Percentiles rank a stretch among this genome's conserved stretches.
These are phyloP conservation scores for Lepus americanus DNA, from an alignment of 2,113 vertebrate species.

Conservation along the genomic window DNA sequence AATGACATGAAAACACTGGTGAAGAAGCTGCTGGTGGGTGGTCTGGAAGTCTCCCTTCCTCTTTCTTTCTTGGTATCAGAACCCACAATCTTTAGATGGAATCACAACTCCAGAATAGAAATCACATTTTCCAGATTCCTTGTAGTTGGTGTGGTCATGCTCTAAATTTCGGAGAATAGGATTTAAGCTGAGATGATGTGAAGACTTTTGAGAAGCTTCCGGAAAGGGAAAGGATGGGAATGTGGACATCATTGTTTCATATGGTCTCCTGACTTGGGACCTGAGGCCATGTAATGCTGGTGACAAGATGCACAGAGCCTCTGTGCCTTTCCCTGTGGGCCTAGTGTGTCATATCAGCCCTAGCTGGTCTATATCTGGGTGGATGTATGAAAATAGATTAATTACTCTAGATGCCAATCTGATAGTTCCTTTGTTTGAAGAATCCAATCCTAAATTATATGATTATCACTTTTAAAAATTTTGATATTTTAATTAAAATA, in stretches of 20 bases:
- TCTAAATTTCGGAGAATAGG: background rate
- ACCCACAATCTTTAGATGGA: background rate
- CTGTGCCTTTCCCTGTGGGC: background rate
- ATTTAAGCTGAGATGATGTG: background rate
- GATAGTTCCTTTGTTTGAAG: conserved; percentile 26
- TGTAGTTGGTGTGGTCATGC: background rate
- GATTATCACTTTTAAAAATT: conserved; percentile 3
- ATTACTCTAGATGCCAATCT: conserved; percentile 24
- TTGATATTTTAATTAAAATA: conserved; percentile 40
- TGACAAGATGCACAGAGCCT: background rate
- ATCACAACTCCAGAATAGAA: background rate
- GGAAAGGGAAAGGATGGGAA: background rate
- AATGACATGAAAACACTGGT: background rate
- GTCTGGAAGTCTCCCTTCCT: background rate
- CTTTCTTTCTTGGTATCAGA: background rate
- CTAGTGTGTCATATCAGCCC: background rate
- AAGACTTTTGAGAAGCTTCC: background rate
- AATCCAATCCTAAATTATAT: background rate
- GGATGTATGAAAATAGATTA: background rate
- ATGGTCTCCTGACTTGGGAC: background rate
- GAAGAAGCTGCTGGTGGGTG: background rate
- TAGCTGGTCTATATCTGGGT: background rate
- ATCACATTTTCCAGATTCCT: background rate
- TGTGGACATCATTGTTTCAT: background rate
- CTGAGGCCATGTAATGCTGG: background rate